Conservation (phyloP, 2,888 invertebrate species). For the Dioctria rufipes region DNA sequence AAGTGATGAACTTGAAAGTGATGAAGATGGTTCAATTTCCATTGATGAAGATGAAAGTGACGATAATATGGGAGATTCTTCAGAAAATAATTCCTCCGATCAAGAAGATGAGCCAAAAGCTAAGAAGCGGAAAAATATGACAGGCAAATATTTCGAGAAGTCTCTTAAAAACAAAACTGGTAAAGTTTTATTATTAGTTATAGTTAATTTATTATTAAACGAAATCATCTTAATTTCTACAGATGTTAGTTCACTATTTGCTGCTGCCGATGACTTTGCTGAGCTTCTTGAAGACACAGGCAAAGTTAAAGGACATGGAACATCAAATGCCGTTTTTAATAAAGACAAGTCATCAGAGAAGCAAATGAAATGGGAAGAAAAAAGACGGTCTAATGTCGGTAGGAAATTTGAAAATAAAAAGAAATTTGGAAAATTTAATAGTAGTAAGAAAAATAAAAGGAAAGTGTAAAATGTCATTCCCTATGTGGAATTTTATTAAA, state of each 20-base stretch:
- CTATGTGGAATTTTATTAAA: no score
- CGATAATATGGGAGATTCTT: constrained; percentile 62
- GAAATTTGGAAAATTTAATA: constrained; percentile 43
- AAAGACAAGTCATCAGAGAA: constrained; percentile 84
- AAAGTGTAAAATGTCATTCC: background rate
- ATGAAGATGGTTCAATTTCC: constrained; percentile 62
- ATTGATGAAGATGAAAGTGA: constrained; percentile 61
- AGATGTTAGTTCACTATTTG: constrained; percentile 80
- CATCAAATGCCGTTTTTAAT: constrained; percentile 80
- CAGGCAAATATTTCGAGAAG: constrained; percentile 66
- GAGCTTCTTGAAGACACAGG: constrained; percentile 89
- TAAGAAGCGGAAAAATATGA: constrained; percentile 57
- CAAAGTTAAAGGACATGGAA: constrained; percentile 77
- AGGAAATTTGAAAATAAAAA: constrained; percentile 43
- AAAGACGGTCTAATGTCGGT: constrained; percentile 71
- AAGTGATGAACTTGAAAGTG: constrained; percentile 66
- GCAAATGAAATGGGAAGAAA: constrained; percentile 88
- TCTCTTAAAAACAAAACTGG: constrained; percentile 68
- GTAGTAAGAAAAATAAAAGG: constrained; percentile 38
- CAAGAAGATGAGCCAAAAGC: constrained; percentile 60
- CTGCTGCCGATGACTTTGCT: constrained; percentile 91
- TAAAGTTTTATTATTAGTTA: constrained; percentile 58
- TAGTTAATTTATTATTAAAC: background rate
- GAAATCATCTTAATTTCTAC: constrained; percentile 35
- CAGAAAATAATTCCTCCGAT: constrained; percentile 61